Evolutionary conservation across 2,888 invertebrate genomes (phyloP).

Genomic region (Coenonympha arcania): DNA sequence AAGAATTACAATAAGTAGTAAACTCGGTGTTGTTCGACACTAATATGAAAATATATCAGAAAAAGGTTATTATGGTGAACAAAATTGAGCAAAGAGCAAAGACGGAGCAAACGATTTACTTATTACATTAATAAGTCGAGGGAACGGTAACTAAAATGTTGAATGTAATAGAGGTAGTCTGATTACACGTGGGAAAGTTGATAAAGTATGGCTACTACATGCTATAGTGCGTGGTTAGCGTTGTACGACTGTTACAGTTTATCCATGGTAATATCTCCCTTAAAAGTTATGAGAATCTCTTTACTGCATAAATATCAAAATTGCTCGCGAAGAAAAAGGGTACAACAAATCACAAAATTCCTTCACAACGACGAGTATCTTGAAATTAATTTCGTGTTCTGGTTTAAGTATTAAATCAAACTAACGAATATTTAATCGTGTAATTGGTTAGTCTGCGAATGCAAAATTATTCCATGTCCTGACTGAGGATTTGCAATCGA

Average conservation of each 20-base stretch:
- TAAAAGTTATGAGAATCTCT: slow-evolving; percentile 33
- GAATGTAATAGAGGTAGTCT: slow-evolving; percentile 67
- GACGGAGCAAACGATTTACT: slow-evolving; percentile 59
- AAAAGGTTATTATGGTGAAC: slow-evolving; percentile 43
- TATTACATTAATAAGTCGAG: slow-evolving; percentile 66
- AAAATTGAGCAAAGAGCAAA: slow-evolving; percentile 62
- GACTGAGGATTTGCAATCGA: slow-evolving; percentile 2
- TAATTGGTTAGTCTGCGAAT: not conserved
- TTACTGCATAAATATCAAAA: not conserved
- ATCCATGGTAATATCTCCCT: slow-evolving; percentile 51
- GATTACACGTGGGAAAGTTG: slow-evolving; percentile 70
- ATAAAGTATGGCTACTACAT: slow-evolving; percentile 43
- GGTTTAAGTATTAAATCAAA: not conserved
- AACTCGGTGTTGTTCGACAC: slow-evolving; percentile 15
- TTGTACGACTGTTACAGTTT: slow-evolving; percentile 59
- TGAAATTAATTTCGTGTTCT: not conserved
- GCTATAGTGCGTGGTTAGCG: slow-evolving; percentile 34
- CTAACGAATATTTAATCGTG: not conserved
- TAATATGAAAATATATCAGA: slow-evolving; percentile 60
- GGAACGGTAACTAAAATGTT: slow-evolving; percentile 65
- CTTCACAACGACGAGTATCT: not conserved
- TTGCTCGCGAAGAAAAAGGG: not conserved
- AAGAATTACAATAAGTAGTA: slow-evolving; percentile 60
- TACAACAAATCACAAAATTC: not conserved
- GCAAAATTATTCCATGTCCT: not conserved